These are phyloP conservation scores for Galerucella nymphaeae DNA, from an alignment of 2,888 invertebrate species.

Conservation along the genomic window DNA sequence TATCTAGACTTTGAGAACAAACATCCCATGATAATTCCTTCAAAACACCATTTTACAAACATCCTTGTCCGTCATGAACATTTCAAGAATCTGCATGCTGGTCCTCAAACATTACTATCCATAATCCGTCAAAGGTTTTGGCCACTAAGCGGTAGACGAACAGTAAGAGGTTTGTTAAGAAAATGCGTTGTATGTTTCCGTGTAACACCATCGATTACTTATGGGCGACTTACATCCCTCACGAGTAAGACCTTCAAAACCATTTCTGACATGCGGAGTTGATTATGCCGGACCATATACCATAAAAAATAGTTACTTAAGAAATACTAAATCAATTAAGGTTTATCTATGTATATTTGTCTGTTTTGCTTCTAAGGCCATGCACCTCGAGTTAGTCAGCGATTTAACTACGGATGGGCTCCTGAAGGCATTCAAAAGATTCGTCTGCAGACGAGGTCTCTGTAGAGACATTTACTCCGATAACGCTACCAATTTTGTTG, in stretches of 20 bases:
- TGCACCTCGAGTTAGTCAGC: slow-evolving; percentile 33
- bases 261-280: not conserved
- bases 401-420: slow-evolving; percentile 20
- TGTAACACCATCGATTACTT: too few relatives aligned
- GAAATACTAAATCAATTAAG: slow-evolving; percentile 42
- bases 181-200: not conserved
- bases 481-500: slow-evolving; percentile 23
- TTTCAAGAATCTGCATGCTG: too few relatives aligned
- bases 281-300: slow-evolving; percentile 47
- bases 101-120: not conserved
- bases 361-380: slow-evolving; percentile 11
- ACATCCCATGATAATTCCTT: slow-evolving; percentile 19
- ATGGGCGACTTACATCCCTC: too few relatives aligned
- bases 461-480: slow-evolving; percentile 23
- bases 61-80: not conserved
- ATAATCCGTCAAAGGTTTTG: not conserved
- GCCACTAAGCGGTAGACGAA: not conserved
- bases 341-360: slow-evolving; percentile 42
- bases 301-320: slow-evolving; percentile 41
- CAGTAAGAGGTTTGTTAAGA: not conserved
- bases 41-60: slow-evolving; percentile 17
- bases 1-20: slow-evolving; percentile 12
- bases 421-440: slow-evolving; percentile 24
- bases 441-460: slow-evolving; percentile 20
- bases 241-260: too few relatives aligned